Conservation (phyloP, 1,140 invertebrate species). For the Stegodyphus mimosarum region DNA sequence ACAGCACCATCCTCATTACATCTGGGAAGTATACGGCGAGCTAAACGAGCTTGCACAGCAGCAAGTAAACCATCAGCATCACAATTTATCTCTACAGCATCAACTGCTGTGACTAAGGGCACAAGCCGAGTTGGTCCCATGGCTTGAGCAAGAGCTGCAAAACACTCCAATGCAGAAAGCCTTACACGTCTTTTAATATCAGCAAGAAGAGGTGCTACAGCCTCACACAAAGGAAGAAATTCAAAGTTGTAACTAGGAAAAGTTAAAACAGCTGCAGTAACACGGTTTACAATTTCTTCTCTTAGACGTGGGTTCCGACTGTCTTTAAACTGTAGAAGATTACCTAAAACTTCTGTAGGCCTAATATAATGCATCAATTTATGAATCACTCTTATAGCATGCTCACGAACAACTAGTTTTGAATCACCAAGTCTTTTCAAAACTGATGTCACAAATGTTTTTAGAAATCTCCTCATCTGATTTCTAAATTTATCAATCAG, state of each 20-base stretch:
- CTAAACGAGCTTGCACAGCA: constrained; percentile 73
- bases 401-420: constrained; percentile 69
- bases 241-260: constrained; percentile 86
- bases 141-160: constrained; percentile 81
- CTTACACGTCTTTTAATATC: constrained; percentile 80
- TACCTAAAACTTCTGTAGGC: constrained; percentile 74
- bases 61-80: constrained; percentile 63
- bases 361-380: constrained; percentile 76
- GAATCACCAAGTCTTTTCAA: constrained; percentile 69
- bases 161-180: constrained; percentile 82
- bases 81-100: constrained; percentile 68
- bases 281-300: constrained; percentile 81
- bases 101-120: constrained; percentile 66
- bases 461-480: constrained; percentile 47
- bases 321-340: constrained; percentile 75
- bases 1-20: constrained; percentile 63
- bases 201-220: constrained; percentile 73
- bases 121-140: constrained; percentile 71
- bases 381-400: constrained; percentile 73
- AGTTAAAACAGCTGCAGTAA: constrained; percentile 80
- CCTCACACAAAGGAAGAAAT: constrained; percentile 73
- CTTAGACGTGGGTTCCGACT: constrained; percentile 78
- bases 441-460: constrained; percentile 45
- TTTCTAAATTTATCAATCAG: constrained; percentile 58
- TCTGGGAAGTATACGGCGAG: constrained; percentile 69